Conservation (phyloP, 64 coral and sea anemone genomes). For the Astreopora myriophthalma region DNA sequence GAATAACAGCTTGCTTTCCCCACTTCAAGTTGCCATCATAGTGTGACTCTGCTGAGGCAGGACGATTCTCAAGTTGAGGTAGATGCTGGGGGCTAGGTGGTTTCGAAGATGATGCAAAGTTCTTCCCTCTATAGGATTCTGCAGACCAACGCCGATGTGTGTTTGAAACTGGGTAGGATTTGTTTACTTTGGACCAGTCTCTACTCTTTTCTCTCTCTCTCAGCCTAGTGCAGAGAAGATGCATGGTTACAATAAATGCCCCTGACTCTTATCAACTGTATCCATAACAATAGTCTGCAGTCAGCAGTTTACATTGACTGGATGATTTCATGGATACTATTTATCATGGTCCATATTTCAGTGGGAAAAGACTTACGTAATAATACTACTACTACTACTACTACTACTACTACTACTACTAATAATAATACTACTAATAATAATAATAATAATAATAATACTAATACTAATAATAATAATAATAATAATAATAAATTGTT, state of each 20-base stretch:
- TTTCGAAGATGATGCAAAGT: not conserved
- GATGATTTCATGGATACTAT: no score
- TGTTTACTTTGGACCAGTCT: conserved; percentile 6
- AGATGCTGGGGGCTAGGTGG: conserved; percentile 36
- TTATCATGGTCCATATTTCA: no score
- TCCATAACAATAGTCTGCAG: no score
- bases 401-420: no score
- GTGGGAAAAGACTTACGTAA: no score
- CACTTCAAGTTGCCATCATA: conserved; percentile 32
- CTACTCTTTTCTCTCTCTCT: conserved; percentile 48
- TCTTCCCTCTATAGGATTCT: conserved; percentile 18
- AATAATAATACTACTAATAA: no score
- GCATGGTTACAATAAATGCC: not conserved
- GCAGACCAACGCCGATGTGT: conserved; percentile 58
- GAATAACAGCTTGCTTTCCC: conserved; percentile 40
- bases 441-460: no score
- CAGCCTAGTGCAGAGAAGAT: not conserved
- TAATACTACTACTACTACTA: no score
- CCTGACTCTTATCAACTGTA: no score
- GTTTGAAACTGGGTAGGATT: not conserved
- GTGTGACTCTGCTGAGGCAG: conserved; percentile 7
- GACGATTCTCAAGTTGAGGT: conserved; percentile 56
- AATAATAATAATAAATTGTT: no score
- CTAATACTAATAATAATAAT: no score
- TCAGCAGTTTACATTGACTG: no score